Evolutionary conservation across 2,888 invertebrate genomes (phyloP).

Genomic region (Aleiodes testaceus): DNA sequence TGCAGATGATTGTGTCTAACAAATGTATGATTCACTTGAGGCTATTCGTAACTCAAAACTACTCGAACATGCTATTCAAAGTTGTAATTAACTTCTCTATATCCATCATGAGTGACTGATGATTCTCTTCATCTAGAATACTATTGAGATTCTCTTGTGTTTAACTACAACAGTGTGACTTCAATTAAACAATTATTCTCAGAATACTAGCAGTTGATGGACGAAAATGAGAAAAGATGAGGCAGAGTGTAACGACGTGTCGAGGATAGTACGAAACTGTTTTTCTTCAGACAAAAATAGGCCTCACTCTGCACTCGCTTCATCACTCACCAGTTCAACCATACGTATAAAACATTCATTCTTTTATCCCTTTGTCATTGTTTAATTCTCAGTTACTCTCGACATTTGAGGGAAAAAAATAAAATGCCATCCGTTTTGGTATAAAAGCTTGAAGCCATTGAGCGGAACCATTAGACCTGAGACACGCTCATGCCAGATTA

Average conservation of each 20-base stretch:
- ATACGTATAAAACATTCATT: constrained; percentile 1
- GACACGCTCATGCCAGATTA: constrained; percentile 61
- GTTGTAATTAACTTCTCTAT: constrained; percentile 11
- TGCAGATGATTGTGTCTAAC: constrained; percentile 3
- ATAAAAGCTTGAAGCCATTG: constrained; percentile 31
- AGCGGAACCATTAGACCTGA: constrained; percentile 57
- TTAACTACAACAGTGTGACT: background rate
- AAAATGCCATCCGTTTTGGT: constrained; percentile 55
- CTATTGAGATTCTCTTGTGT: background rate
- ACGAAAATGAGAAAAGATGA: constrained; percentile 22
- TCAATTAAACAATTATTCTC: background rate
- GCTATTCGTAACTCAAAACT: constrained; percentile 5
- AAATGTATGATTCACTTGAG: constrained; percentile 9
- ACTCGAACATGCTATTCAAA: constrained; percentile 8
- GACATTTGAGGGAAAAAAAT: background rate
- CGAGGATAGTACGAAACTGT: constrained; percentile 66
- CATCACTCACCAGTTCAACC: constrained; percentile 59
- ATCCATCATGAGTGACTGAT: constrained; percentile 7
- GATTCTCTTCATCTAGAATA: background rate
- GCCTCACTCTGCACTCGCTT: constrained; percentile 69
- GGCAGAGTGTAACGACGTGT: constrained; percentile 60
- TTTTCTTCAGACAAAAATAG: constrained; percentile 69
- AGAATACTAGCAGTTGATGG: constrained; percentile 34
- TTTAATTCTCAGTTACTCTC: background rate
- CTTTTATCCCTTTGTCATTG: constrained; percentile 10